These are phyloP conservation scores for Drosophila sulfurigaster DNA, from an alignment of 1,140 invertebrate genomes.

Conservation along the genomic window DNA sequence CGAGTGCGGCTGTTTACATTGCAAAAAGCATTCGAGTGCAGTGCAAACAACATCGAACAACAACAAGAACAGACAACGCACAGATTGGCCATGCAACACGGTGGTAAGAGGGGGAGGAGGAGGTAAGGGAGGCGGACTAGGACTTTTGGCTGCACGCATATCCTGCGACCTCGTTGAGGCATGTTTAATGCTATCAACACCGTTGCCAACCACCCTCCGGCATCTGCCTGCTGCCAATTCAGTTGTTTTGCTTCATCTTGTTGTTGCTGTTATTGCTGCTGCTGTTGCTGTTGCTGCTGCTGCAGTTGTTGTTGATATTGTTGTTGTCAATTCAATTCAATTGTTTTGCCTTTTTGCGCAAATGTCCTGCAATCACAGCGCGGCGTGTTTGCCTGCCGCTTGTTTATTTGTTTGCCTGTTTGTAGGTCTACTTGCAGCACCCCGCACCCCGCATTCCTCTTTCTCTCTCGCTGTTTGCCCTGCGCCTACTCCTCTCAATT, in stretches of 20 bases:
- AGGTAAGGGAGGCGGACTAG: constrained; percentile 10
- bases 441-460: not conserved
- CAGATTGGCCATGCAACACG: constrained; percentile 61
- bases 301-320: constrained; percentile 27
- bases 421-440: constrained; percentile 29
- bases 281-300: constrained; percentile 47
- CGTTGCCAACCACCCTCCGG: constrained; percentile 49
- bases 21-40: constrained; percentile 82
- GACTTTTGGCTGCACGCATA: constrained; percentile 62
- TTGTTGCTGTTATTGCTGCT: constrained; percentile 49
- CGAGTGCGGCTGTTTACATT: constrained; percentile 73
- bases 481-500: constrained; percentile 26
- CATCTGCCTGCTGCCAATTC: not conserved
- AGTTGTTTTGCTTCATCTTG: not conserved
- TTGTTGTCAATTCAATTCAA: constrained; percentile 69
- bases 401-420: constrained; percentile 73
- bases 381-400: constrained; percentile 65
- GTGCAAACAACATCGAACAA: constrained; percentile 69
- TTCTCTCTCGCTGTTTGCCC: not conserved
- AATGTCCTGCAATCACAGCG: constrained; percentile 76
- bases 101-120: not conserved
- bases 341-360: constrained; percentile 81
- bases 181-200: constrained; percentile 80
- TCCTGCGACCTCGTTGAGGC: constrained; percentile 61
- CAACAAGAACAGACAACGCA: constrained; percentile 36